Evolutionary conservation across 53 echinoderm and acorn worm species (phyloP).

Genomic region (Echinarachnius parma): DNA sequence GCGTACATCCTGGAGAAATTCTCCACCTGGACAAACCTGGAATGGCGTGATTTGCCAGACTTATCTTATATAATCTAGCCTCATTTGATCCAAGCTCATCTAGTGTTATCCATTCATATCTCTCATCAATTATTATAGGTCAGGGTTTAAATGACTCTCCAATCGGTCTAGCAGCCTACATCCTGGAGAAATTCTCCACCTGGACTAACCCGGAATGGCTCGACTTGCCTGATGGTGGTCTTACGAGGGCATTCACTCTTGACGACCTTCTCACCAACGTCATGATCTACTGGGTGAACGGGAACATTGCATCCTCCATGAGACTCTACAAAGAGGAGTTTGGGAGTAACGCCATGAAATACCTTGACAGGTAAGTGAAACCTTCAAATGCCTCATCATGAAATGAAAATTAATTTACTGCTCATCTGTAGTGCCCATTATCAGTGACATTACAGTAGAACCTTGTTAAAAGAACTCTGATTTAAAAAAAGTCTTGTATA

Average conservation of each 20-base stretch:
- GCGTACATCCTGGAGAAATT: too few species aligned
- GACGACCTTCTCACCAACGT: constrained; percentile 89
- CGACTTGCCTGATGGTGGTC: constrained; percentile 62
- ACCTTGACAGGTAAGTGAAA: constrained; percentile 23
- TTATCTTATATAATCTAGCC: too few species aligned
- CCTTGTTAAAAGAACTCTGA: too few species aligned
- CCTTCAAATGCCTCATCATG: too few species aligned
- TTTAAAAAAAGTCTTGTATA: too few species aligned
- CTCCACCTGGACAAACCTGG: too few species aligned
- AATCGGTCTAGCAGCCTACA: constrained; percentile 81
- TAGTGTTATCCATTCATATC: neutral
- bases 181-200: constrained; percentile 81
- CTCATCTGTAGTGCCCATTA: too few species aligned
- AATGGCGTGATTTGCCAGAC: too few species aligned
- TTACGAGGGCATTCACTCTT: constrained; percentile 45
- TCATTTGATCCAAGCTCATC: too few species aligned
- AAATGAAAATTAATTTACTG: too few species aligned
- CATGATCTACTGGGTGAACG: constrained; percentile 93
- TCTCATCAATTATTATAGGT: constrained; percentile 35
- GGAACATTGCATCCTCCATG: constrained; percentile 80
- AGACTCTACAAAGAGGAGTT: constrained; percentile 81
- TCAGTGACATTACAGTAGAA: too few species aligned
- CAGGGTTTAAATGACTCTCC: constrained; percentile 78
- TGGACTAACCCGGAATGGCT: constrained; percentile 60
- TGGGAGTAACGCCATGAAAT: constrained; percentile 9